Conservation (phyloP, 30 jellyfish, hydroid and myxozoan genomes). For the Phacellophora camtschatica region DNA sequence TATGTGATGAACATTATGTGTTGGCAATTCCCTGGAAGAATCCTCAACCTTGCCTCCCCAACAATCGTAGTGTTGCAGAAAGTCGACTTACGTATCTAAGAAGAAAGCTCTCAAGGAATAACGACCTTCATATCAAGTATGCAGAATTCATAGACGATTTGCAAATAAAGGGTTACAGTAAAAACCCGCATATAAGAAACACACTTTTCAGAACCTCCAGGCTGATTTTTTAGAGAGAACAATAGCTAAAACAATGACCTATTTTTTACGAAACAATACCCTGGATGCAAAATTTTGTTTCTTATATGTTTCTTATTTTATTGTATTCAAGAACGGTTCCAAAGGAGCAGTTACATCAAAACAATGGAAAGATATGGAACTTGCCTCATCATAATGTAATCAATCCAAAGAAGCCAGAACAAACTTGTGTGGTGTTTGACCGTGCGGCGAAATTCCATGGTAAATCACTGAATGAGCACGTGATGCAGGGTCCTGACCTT, state of each 20-base stretch:
- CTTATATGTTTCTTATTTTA: no score
- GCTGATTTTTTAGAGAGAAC: no score
- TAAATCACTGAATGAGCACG: conserved; percentile 48
- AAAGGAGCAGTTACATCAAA: neutral
- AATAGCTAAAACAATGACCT: no score
- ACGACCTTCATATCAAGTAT: neutral
- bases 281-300: no score
- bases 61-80: conserved; percentile 29
- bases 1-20: neutral
- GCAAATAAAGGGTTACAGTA: neutral
- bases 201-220: no score
- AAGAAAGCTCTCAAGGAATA: neutral
- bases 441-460: conserved; percentile 2
- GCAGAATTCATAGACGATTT: neutral
- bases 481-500: conserved; percentile 72
- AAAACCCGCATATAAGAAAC: no score
- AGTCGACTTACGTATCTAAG: neutral
- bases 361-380: conserved; percentile 23
- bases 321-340: conserved; percentile 10
- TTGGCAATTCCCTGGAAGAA: conserved; percentile 27
- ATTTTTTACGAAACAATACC: no score
- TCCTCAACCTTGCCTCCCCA: conserved; percentile 28
- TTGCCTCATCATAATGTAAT: conserved; percentile 71
- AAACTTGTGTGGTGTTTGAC: neutral
- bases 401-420: conserved; percentile 6